phyloP scores from a whole-genome alignment of 2,888 invertebrate genomes.

The Nomada ferruginata region DNA sequence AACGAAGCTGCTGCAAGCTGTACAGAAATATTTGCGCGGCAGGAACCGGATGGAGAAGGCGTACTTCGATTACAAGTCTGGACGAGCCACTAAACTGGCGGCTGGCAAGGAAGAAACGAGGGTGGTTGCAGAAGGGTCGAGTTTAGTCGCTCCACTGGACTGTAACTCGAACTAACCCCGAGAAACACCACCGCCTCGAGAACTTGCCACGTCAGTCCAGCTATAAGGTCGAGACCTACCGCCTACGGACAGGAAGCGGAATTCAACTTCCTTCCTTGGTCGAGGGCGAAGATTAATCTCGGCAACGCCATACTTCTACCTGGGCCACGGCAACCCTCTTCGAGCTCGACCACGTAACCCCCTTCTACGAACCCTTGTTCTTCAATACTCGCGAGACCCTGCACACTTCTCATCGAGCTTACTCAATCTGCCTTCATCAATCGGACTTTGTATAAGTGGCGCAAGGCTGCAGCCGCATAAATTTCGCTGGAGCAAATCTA shows the following conservation, averaged over 20 bases:
- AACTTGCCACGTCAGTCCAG: conserved; percentile 80
- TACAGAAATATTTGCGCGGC: conserved; percentile 37
- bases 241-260: conserved; percentile 80
- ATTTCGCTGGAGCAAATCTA: conserved; percentile 23
- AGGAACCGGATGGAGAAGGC: background rate
- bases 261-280: conserved; percentile 81
- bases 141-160: conserved; percentile 82
- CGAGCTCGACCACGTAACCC: background rate
- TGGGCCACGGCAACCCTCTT: conserved; percentile 43
- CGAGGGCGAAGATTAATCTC: conserved; percentile 80
- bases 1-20: conserved; percentile 26
- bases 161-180: conserved; percentile 81
- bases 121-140: conserved; percentile 73
- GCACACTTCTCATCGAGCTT: conserved; percentile 29
- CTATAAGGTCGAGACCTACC: conserved; percentile 70
- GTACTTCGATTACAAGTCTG: conserved; percentile 55
- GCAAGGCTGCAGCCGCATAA: background rate
- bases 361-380: background rate
- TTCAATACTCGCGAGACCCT: conserved; percentile 24
- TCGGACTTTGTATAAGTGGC: conserved; percentile 21
- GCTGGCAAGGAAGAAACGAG: conserved; percentile 50
- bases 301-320: conserved; percentile 54
- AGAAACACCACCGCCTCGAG: conserved; percentile 77
- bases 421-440: conserved; percentile 47
- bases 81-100: conserved; percentile 54